These are phyloP conservation scores for Catamblyrhynchus diadema DNA, from an alignment of 2,797 vertebrate species.

Conservation along the genomic window DNA sequence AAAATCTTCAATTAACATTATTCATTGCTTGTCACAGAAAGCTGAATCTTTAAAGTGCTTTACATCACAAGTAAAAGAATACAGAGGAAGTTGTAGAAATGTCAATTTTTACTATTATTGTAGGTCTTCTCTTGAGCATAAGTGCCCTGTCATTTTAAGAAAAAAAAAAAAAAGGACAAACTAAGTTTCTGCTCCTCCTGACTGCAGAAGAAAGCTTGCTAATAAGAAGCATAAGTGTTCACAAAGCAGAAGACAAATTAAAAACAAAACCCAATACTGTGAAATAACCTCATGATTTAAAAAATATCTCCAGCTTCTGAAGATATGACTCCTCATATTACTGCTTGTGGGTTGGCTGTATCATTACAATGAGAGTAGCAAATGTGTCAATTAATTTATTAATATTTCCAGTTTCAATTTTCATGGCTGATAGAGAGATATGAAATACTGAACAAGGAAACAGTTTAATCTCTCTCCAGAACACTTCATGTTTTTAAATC, in stretches of 20 bases:
- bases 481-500: slow-evolving; percentile 34
- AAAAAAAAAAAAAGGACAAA: not conserved
- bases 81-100: not conserved
- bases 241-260: not conserved
- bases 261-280: not conserved
- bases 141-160: not conserved
- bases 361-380: not conserved
- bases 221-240: not conserved
- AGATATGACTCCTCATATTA: not conserved
- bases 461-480: slow-evolving; percentile 43
- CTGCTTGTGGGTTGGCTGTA: not conserved
- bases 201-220: not conserved
- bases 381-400: slow-evolving; percentile 37
- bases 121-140: not conserved
- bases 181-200: not conserved
- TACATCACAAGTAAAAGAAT: not conserved
- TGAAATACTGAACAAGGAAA: slow-evolving; percentile 16
- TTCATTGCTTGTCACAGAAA: not conserved
- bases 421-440: slow-evolving; percentile 14
- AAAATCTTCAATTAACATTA: not conserved
- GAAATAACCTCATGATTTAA: not conserved
- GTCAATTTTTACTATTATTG: not conserved
- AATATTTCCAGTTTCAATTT: slow-evolving; percentile 37
- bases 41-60: not conserved
- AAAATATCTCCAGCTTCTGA: not conserved